phyloP scores from a whole-genome alignment of 2,888 invertebrate species.

The Rhopalosiphum nymphaeae region DNA sequence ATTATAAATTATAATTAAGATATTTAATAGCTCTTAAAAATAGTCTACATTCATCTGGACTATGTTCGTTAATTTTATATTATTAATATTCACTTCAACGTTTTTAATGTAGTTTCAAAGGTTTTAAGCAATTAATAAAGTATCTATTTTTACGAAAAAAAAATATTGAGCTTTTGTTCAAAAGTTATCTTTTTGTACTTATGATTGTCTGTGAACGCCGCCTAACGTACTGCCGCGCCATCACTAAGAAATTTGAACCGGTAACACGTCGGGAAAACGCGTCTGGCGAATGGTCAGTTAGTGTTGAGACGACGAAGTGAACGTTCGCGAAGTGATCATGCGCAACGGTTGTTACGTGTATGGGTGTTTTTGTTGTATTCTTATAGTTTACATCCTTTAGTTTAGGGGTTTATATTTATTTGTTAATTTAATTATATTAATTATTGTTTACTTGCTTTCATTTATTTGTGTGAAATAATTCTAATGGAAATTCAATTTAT shows the following conservation, averaged over 20 bases:
- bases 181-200: no score
- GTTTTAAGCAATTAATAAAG: not conserved
- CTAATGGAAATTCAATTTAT: not conserved
- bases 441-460: not conserved
- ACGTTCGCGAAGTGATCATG: slow-evolving; percentile 42
- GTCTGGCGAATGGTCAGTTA: slow-evolving; percentile 51
- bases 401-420: slow-evolving; percentile 1
- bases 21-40: no score
- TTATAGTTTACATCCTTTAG: not conserved
- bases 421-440: not conserved
- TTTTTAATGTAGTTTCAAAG: not conserved
- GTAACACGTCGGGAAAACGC: slow-evolving; percentile 41
- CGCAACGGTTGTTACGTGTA: not conserved
- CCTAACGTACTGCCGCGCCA: slow-evolving; percentile 48
- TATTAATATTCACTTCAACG: not conserved
- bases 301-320: slow-evolving; percentile 51
- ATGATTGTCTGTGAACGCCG: slow-evolving; percentile 42
- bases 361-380: slow-evolving; percentile 12
- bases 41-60: not conserved
- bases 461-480: not conserved
- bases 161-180: not conserved
- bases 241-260: slow-evolving; percentile 51
- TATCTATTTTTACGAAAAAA: not conserved
- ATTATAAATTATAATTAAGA: not conserved
- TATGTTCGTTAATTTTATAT: not conserved